These are phyloP conservation scores for Bufotes viridis DNA, from an alignment of 2,797 vertebrate genomes.

Conservation along the genomic window DNA sequence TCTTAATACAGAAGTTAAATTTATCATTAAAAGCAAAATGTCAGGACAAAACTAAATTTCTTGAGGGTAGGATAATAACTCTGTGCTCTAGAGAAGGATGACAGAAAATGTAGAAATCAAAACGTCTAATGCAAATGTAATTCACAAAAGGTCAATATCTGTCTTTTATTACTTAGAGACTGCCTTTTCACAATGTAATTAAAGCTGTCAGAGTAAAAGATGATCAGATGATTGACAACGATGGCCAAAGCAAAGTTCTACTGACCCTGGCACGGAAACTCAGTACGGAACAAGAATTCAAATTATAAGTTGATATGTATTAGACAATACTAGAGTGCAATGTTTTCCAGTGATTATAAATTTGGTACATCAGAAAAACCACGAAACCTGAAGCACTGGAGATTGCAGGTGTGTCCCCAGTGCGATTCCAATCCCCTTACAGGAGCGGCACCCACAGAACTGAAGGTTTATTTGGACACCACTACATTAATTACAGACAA, in stretches of 20 bases:
- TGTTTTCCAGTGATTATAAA: too few species aligned
- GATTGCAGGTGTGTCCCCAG: too few species aligned
- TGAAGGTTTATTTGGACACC: too few species aligned
- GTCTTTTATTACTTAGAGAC: conserved; percentile 23
- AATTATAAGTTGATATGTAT: not conserved
- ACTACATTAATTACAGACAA: too few species aligned
- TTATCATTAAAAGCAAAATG: not conserved
- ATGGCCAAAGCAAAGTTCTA: not conserved
- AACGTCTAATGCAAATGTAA: not conserved
- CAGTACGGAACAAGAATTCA: not conserved
- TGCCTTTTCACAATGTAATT: conserved; percentile 28
- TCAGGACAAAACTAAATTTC: not conserved
- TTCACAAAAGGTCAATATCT: conserved; percentile 13
- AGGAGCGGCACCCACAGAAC: too few species aligned
- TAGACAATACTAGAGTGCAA: too few species aligned
- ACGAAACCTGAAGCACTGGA: too few species aligned
- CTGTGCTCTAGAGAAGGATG: not conserved
- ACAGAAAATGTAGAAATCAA: conserved; percentile 3
- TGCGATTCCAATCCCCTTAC: too few species aligned
- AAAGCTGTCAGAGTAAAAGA: not conserved
- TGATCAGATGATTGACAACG: not conserved
- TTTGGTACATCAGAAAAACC: too few species aligned
- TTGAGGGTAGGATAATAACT: not conserved
- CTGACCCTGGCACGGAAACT: not conserved
- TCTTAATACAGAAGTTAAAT: not conserved